Evolutionary conservation across 2,797 vertebrate genomes (phyloP).

Genomic region (Garrulus glandarius): DNA sequence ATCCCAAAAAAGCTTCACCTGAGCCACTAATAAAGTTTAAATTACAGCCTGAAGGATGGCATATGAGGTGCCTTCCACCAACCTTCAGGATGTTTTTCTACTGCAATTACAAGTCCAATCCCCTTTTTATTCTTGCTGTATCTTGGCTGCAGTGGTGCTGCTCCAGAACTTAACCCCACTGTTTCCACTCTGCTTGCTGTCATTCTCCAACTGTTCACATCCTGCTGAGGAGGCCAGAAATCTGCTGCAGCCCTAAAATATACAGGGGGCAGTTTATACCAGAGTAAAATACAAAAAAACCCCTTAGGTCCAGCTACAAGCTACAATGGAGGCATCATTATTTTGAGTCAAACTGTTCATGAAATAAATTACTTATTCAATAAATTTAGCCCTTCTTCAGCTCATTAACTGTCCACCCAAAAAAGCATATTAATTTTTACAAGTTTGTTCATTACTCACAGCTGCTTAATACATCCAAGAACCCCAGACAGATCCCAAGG

Average conservation of each 20-base stretch:
- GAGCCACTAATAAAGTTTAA: not conserved
- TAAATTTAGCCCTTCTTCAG: not conserved
- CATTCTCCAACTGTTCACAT: not conserved
- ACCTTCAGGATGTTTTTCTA: not conserved
- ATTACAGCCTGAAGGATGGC: not conserved
- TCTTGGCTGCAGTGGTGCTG: not conserved
- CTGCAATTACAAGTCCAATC: not conserved
- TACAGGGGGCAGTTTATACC: not conserved
- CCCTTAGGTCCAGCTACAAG: not conserved
- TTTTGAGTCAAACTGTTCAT: not conserved
- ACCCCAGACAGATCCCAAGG: not conserved
- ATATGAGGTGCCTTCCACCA: not conserved
- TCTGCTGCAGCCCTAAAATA: not conserved
- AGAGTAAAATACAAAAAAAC: not conserved
- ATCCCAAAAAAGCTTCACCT: not conserved
- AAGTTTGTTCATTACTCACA: conserved; percentile 1
- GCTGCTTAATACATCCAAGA: not conserved
- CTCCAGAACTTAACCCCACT: not conserved
- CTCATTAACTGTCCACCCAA: not conserved
- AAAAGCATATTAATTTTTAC: not conserved
- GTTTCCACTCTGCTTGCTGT: not conserved
- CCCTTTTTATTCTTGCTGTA: not conserved
- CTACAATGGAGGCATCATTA: not conserved
- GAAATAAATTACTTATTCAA: not conserved
- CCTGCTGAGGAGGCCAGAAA: not conserved